A percentile compares a stretch with the other conserved stretches of the same genome.
phyloP scores from a whole-genome alignment of 2,113 vertebrate genomes.

The Balaeniceps rex region DNA sequence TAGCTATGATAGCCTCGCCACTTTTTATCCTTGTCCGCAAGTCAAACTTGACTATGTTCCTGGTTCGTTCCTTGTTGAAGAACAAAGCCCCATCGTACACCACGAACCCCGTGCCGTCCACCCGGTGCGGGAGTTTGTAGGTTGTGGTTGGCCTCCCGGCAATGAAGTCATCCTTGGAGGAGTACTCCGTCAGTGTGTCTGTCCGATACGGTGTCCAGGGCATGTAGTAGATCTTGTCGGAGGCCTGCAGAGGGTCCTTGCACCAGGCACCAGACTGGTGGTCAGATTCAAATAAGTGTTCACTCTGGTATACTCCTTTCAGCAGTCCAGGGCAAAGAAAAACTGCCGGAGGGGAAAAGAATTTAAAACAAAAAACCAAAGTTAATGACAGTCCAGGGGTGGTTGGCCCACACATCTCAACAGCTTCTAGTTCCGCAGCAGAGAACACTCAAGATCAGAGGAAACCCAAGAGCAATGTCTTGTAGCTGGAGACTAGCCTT shows the following conservation, averaged over 20 bases:
- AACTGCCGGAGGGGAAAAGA: conserved; percentile 82
- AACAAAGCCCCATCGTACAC: conserved; percentile 97
- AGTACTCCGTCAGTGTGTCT: conserved; percentile 93
- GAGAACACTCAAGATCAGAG: neutral
- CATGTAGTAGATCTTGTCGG: conserved; percentile 99
- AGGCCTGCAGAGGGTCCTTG: conserved; percentile 97
- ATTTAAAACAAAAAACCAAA: conserved; percentile 64
- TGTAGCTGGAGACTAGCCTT: neutral
- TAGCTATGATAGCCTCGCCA: conserved; percentile 96
- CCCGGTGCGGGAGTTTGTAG: conserved; percentile 95
- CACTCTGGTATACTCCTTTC: conserved; percentile 96
- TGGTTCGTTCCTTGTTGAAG: conserved; percentile 98
- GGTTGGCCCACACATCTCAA: neutral
- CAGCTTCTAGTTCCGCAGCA: neutral
- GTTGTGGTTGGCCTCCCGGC: conserved; percentile 95
- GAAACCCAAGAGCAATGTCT: conserved; percentile 8
- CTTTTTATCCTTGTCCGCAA: conserved; percentile 96
- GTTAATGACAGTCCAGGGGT: neutral
- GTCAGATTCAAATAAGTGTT: conserved; percentile 97
- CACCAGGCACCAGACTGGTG: conserved; percentile 99
- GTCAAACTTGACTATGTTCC: conserved; percentile 98
- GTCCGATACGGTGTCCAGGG: conserved; percentile 98
- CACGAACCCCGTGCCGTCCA: conserved; percentile 96
- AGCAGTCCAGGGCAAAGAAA: conserved; percentile 98
- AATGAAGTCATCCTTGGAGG: conserved; percentile 97